Conservation (phyloP, 35 echinoderm and acorn worm genomes). For the Ophioderma brevispina region DNA sequence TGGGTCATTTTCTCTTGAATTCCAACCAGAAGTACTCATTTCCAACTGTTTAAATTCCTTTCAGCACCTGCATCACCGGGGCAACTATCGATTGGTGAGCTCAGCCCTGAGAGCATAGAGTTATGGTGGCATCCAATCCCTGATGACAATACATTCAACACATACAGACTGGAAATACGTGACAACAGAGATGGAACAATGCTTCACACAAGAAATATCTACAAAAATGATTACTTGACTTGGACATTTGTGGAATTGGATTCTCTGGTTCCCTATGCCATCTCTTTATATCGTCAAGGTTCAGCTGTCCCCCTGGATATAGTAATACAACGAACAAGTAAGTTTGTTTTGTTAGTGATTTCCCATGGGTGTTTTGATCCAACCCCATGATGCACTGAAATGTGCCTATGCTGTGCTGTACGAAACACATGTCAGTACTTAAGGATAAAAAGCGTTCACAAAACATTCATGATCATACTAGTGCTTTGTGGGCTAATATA, state of each 20-base stretch:
- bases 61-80: not conserved
- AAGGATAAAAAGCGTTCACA: no score
- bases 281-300: not conserved
- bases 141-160: not conserved
- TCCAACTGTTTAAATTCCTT: not conserved
- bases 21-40: no score
- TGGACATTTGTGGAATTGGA: not conserved
- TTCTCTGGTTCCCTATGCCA: not conserved
- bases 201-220: not conserved
- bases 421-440: no score
- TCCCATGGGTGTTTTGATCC: no score
- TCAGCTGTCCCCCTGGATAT: not conserved
- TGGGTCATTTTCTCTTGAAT: no score
- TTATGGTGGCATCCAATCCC: conserved; percentile 26
- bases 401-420: no score
- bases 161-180: not conserved
- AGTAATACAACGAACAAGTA: not conserved
- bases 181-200: not conserved
- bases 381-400: no score
- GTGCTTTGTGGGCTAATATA: no score
- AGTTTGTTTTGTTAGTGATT: no score
- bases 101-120: conserved; percentile 20
- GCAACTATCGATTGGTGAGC: conserved; percentile 12
- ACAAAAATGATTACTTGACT: not conserved
- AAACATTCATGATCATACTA: no score